A percentile compares a stretch with the other conserved stretches of the same genome.
Conservation (phyloP, 1,140 invertebrate genomes). For the Littorina saxatilis region DNA sequence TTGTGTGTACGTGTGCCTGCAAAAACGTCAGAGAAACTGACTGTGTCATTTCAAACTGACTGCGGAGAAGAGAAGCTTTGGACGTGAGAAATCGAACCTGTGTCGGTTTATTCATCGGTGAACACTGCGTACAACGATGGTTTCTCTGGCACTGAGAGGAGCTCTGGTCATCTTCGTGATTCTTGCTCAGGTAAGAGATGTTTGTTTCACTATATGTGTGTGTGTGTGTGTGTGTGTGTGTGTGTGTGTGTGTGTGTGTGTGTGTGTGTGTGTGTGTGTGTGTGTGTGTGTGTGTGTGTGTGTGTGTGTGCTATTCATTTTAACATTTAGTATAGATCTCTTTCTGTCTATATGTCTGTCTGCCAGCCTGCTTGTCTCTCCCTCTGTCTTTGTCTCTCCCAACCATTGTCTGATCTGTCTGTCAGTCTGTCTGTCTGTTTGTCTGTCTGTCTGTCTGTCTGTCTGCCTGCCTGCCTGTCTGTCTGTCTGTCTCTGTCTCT, state of each 20-base stretch:
- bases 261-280: conserved; percentile 24
- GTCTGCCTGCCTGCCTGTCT: no score
- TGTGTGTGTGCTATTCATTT: neutral
- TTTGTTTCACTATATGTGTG: neutral
- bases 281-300: conserved; percentile 11
- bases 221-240: conserved; percentile 22
- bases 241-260: neutral
- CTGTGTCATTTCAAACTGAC: neutral
- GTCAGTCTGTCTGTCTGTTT: neutral
- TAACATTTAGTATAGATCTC: neutral
- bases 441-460: no score
- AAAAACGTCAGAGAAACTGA: no score
- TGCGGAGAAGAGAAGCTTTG: neutral
- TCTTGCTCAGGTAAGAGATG: neutral
- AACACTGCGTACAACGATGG: no score
- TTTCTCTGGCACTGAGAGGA: neutral
- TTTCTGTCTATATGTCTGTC: neutral
- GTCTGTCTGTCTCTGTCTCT: neutral
- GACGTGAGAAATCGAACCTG: neutral
- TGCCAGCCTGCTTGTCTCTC: no score
- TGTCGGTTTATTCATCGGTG: neutral
- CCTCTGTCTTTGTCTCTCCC: no score
- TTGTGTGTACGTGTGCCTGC: no score
- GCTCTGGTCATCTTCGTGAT: neutral
- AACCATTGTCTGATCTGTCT: neutral